Base-by-base conservation (phyloP, 2,888 invertebrate genomes). In the Sinodicranocentrus sp. region DNA sequence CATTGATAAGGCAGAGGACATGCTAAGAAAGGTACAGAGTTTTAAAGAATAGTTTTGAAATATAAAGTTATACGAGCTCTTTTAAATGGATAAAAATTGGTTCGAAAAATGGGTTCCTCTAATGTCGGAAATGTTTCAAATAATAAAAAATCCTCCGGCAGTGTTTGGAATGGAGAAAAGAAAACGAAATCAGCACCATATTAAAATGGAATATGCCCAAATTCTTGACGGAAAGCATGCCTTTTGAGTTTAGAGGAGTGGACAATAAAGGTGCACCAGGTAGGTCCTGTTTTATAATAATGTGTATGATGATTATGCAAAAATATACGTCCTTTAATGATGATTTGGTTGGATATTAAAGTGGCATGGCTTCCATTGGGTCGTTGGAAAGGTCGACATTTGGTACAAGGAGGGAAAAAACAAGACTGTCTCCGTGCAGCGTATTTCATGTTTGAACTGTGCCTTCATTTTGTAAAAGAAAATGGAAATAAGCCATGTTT, bases 11-110 rank as follows among this genome's bases (percentile, higher is more conserved):
- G 59, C 85, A 10, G 82, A 82, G 19, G 78, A 82, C 10, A 82
- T 85, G 82, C 5, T 85, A 5, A 39, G 85, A 63, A 85, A 85
- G 85, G 85, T 84, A 28, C 25, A 43, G 19, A 67, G 23, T 67
- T 5, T 39, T 33, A 13, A 26, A 2, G 8, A 6, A 33, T 25
- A 39, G 61, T 39, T 17, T 19, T 61, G 39, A 61, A 21, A 15
- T 19, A n/a, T 67, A 17, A 25, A 44, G n/a, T 1, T 15, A n/a
- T 70, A 52, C n/a, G 8, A 25, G n/a, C n/a, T 26, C 25, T 70
- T 52, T 13, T 2, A n/a, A 65, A 33, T 23, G 54, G n/a, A 15
- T 68, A 28, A 25, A n/a, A n/a, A n/a, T n/a, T n/a, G n/a, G n/a
- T n/a, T n/a, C n/a, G n/a, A n/a, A n/a, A n/a, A n/a, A n/a, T n/a